These are phyloP conservation scores for Strigamia maritima DNA, from an alignment of 2,888 invertebrate species.

Conservation along the genomic window DNA sequence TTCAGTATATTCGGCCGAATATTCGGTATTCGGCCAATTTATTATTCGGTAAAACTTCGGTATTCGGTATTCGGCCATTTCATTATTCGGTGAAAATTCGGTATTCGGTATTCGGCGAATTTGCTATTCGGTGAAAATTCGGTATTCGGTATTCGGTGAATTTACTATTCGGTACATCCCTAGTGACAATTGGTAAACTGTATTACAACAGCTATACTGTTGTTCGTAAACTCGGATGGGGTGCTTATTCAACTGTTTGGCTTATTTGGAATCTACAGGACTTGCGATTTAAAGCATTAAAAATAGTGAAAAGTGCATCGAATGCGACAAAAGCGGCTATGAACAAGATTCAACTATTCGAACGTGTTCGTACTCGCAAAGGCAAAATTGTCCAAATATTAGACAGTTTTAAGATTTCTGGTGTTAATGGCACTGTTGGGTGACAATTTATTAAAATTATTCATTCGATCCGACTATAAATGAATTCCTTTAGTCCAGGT, in stretches of 20 bases:
- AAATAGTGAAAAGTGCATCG: too few relatives aligned
- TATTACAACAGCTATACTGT: not conserved
- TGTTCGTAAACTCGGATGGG: not conserved
- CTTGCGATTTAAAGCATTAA: not conserved
- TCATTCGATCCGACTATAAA: constrained; percentile 95
- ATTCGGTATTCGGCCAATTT: too few relatives aligned
- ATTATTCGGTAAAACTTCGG: too few relatives aligned
- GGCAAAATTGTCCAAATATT: constrained; percentile 95
- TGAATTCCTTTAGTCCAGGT: constrained; percentile 96
- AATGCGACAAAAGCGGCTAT: constrained; percentile 51
- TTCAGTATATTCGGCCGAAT: too few relatives aligned
- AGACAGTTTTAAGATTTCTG: constrained; percentile 97
- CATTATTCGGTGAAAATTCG: too few relatives aligned
- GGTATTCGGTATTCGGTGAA: too few relatives aligned
- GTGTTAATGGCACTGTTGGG: constrained; percentile 97
- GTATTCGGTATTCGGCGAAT: too few relatives aligned
- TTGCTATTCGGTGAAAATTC: too few relatives aligned
- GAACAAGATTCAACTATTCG: constrained; percentile 97
- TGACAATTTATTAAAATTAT: constrained; percentile 94
- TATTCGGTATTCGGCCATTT: too few relatives aligned
- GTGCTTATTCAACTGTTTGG: not conserved
- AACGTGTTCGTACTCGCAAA: constrained; percentile 82
- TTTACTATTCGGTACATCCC: too few relatives aligned
- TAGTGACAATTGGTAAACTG: not conserved
- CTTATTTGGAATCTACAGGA: not conserved